Percentiles rank a stretch among this genome's conserved stretches.
Evolutionary conservation across 2,113 vertebrate genomes (phyloP).

Genomic region (Elgaria multicarinata): DNA sequence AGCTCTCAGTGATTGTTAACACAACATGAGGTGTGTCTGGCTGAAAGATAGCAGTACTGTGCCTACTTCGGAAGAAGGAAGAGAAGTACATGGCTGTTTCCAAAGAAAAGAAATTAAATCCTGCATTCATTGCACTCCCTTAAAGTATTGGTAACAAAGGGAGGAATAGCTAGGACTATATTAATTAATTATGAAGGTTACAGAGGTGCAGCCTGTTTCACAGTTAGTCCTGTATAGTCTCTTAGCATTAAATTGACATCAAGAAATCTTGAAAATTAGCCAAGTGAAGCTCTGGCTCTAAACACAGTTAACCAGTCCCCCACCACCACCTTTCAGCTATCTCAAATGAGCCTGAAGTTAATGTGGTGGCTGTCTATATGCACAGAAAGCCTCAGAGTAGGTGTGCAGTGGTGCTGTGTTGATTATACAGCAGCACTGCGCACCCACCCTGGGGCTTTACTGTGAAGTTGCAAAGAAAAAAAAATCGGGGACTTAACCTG

Average conservation of each 20-base stretch:
- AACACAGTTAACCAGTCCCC: neutral
- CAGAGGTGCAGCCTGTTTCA: neutral
- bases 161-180: neutral
- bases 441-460: too few relatives aligned
- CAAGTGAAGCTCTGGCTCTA: neutral
- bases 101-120: conserved; percentile 32
- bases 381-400: too few relatives aligned
- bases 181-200: neutral
- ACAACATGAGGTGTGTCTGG: conserved; percentile 16
- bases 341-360: neutral
- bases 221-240: neutral
- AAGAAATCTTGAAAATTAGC: neutral
- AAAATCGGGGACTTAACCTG: too few relatives aligned
- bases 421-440: too few relatives aligned
- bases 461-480: too few relatives aligned
- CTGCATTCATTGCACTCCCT: conserved; percentile 22
- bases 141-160: conserved; percentile 16
- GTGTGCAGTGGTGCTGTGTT: too few relatives aligned
- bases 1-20: conserved; percentile 7
- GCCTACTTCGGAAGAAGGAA: conserved; percentile 36
- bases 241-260: neutral
- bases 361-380: too few relatives aligned
- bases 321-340: neutral
- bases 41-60: conserved; percentile 30
- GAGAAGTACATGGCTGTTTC: conserved; percentile 25